Percentiles rank a stretch among this genome's conserved stretches.
Evolutionary conservation across 2,113 vertebrate species (phyloP).

Genomic region (Sylvia atricapilla): DNA sequence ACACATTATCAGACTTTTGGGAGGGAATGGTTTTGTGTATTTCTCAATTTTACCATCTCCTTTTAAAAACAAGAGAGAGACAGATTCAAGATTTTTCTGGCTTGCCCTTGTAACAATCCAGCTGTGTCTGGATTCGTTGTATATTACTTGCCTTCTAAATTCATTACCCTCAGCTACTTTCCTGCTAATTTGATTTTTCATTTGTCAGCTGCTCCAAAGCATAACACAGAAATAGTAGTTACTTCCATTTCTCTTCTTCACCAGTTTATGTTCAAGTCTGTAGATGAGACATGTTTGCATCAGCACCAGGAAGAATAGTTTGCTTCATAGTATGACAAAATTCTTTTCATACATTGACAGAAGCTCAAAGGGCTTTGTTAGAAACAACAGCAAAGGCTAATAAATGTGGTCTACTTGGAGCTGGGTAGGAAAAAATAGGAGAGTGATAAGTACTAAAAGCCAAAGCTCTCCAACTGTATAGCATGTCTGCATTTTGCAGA

Average conservation of each 20-base stretch:
- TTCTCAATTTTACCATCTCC: not conserved
- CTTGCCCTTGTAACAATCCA: not conserved
- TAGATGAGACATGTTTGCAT: not conserved
- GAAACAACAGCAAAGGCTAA: not conserved
- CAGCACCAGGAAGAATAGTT: not conserved
- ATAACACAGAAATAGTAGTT: not conserved
- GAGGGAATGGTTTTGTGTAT: not conserved
- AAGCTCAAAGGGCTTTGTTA: not conserved
- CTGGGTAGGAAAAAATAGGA: not conserved
- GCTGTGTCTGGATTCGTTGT: not conserved
- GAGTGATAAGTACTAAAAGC: not conserved
- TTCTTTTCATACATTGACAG: not conserved
- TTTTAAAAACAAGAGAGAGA: not conserved
- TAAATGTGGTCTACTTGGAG: not conserved
- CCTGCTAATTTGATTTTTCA: not conserved
- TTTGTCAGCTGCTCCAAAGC: not conserved
- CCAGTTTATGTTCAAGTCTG: not conserved
- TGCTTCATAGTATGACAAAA: not conserved
- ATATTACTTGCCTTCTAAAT: not conserved
- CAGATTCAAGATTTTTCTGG: not conserved
- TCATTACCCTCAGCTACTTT: not conserved
- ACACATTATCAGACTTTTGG: not conserved
- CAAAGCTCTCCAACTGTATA: not conserved
- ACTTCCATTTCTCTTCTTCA: not conserved
- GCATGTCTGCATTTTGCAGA: not conserved